A percentile compares a stretch with the other conserved stretches of the same genome.
Evolutionary conservation across 2,888 invertebrate genomes (phyloP).

Genomic region (Drosophila longiperda): DNA sequence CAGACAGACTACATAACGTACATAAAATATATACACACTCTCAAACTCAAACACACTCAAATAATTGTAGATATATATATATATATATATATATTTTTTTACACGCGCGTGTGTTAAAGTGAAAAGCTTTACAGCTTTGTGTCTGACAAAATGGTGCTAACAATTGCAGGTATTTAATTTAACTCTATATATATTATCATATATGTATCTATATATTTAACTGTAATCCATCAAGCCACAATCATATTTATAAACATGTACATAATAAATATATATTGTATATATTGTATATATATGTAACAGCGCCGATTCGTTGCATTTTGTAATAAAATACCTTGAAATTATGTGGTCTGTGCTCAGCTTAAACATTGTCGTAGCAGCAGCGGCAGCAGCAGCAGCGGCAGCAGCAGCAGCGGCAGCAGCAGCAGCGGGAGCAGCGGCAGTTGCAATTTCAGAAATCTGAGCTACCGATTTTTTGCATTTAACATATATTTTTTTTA

Average conservation of each 20-base stretch:
- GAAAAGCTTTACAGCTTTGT: slow-evolving; percentile 51
- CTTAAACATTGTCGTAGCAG: background rate
- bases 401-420: background rate
- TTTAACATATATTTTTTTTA: background rate
- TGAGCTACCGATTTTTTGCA: background rate
- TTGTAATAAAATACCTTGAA: background rate
- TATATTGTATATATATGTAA: background rate
- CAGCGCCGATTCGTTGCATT: background rate
- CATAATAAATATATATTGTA: background rate
- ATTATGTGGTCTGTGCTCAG: background rate
- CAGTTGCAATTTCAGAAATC: background rate
- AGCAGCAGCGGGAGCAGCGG: background rate
- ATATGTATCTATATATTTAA: background rate
- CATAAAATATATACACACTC: slow-evolving; percentile 21
- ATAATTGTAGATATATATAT: slow-evolving; percentile 14
- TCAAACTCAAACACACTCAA: background rate
- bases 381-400: background rate
- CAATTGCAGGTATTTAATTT: slow-evolving; percentile 70
- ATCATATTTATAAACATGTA: too few relatives aligned
- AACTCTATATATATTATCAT: background rate
- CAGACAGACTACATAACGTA: slow-evolving; percentile 40
- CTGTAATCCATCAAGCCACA: too few relatives aligned
- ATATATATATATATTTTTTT: slow-evolving; percentile 25
- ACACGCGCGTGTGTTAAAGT: slow-evolving; percentile 62
- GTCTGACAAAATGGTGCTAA: slow-evolving; percentile 75